These are phyloP conservation scores for Dicaeum eximium DNA, from an alignment of 2,113 vertebrate genomes.

Conservation along the genomic window DNA sequence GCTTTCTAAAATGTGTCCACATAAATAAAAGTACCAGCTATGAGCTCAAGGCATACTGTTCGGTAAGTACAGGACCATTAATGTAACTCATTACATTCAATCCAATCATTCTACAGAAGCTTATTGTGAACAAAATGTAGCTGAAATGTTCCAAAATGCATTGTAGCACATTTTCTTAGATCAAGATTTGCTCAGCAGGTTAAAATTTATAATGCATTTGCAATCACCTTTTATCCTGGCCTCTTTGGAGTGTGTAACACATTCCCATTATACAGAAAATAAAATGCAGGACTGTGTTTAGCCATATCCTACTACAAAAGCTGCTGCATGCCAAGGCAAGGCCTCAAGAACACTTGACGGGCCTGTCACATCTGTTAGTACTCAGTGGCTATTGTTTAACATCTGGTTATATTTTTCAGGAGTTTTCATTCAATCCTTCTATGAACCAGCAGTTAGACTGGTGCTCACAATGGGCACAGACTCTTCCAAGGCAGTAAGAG, in stretches of 20 bases:
- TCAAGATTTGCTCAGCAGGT: neutral
- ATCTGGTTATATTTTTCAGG: neutral
- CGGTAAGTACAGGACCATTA: neutral
- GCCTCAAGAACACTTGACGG: neutral
- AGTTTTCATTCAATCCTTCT: neutral
- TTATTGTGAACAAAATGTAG: neutral
- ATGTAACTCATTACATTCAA: no score
- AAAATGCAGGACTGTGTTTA: neutral
- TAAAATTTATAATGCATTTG: neutral
- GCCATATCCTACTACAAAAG: neutral
- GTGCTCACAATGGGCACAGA: neutral
- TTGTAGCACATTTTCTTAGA: neutral
- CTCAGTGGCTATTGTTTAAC: slow-evolving; percentile 17
- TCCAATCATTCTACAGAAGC: neutral
- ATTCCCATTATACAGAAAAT: neutral
- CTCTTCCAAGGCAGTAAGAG: neutral
- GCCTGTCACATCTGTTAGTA: slow-evolving; percentile 18
- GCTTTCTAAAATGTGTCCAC: neutral
- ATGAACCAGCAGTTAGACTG: neutral
- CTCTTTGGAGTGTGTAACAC: neutral
- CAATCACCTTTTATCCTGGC: neutral
- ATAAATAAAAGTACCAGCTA: neutral
- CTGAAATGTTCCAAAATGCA: neutral
- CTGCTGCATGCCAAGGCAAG: neutral
- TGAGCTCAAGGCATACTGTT: neutral